Base-by-base conservation (phyloP, 2,797 vertebrate species). In the Bryconaethiops microstoma region DNA sequence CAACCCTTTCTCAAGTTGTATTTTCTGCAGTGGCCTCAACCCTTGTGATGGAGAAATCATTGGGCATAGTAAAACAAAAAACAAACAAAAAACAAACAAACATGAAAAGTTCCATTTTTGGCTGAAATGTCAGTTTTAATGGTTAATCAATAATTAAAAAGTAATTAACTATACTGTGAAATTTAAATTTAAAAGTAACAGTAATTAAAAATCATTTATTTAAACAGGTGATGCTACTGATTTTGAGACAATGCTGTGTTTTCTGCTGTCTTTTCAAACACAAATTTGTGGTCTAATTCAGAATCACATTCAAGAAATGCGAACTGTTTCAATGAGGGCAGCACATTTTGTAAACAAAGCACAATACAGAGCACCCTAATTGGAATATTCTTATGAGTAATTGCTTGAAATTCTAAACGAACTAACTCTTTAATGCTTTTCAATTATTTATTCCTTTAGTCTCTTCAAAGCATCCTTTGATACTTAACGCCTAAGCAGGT, bases 381-480 rank as follows among this genome's bases (percentile, higher is more conserved):
- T 71, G n/a, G 35, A 48, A 48, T 48, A 8, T 48, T 12, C 45
- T 12, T 48, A 8, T 48, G 45, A 48, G 12, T 48, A 48, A 35
- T 35, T 2, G 19, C 40, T 16, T 45, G 39, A 29, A 72, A 72
- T 10, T 19, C 4, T 7, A 29, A 59, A 59, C 12, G 17, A 42
- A 59, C 57, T 74, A 42, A 59, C 57, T 74, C 29, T 21, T 40
- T 42, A 57, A 35, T 50, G 40, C 19, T 69, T 50, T 69, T 50
- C 25, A 45, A 50, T 65, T 63, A 71, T 71, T 63, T 63, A 52
- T 39, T 52, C 35, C 23, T 50, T 68, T 42, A n/a, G 67, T 83
- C 19, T 52, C 19, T 52, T 75, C 14, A 52, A 12, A 50, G 48
- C 14, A 55, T 82, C 52, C 75, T 81, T 81, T 82, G 74, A 85